phyloP scores from a whole-genome alignment of 1,140 invertebrate genomes.

The Oncopodura yosiiana region DNA sequence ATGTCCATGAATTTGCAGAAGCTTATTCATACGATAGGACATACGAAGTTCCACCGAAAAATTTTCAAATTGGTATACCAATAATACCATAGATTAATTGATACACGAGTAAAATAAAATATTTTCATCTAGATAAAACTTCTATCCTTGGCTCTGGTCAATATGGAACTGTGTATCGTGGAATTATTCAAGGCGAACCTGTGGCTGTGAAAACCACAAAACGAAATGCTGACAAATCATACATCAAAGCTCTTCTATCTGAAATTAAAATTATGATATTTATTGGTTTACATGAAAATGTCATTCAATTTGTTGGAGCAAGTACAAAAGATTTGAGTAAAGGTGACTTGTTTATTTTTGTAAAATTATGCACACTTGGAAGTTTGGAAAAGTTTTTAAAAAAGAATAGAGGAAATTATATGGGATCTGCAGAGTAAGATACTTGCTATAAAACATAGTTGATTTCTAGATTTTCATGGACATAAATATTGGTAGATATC shows the following conservation, averaged over 20 bases:
- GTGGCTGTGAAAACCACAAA: background rate
- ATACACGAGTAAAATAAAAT: too few species aligned
- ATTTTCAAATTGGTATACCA: conserved; percentile 14
- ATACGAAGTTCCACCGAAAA: background rate
- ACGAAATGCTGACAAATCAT: background rate
- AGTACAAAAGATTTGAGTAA: background rate
- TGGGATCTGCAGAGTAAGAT: conserved; percentile 1
- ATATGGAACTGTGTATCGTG: background rate
- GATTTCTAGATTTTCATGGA: background rate
- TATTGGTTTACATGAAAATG: background rate
- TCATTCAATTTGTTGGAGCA: background rate
- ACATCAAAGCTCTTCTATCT: background rate
- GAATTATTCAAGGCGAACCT: background rate
- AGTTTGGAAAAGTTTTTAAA: background rate
- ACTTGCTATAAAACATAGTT: background rate
- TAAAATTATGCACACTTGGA: background rate
- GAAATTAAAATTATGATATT: conserved; percentile 7
- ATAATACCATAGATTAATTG: too few species aligned
- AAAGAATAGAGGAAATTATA: background rate
- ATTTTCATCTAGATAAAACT: too few species aligned
- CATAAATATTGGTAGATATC: too few species aligned
- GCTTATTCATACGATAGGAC: background rate
- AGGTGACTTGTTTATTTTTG: conserved; percentile 8
- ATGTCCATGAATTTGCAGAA: conserved; percentile 4
- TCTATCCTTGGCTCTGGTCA: background rate